phyloP scores from a whole-genome alignment of 35 echinoderm and acorn worm genomes.

The Apostichopus californicus region DNA sequence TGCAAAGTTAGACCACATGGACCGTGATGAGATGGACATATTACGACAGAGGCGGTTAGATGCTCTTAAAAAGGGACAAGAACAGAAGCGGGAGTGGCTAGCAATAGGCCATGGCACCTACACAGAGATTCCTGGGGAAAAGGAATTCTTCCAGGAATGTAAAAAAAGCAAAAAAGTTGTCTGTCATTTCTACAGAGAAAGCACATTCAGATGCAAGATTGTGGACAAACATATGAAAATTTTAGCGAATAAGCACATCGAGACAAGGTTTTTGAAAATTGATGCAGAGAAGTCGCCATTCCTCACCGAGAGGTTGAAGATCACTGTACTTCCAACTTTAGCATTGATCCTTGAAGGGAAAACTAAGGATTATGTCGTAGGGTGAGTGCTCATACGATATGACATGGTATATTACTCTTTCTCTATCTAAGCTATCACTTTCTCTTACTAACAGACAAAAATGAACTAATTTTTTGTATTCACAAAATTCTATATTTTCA shows the following conservation, averaged over 20 bases:
- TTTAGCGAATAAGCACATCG: conserved; percentile 86
- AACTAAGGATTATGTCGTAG: conserved; percentile 93
- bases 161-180: conserved; percentile 94
- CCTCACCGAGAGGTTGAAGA: conserved; percentile 83
- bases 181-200: conserved; percentile 93
- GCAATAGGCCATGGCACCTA: conserved; percentile 74
- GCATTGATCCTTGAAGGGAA: conserved; percentile 87
- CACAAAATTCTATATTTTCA: neutral
- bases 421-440: no score
- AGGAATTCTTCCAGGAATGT: conserved; percentile 93
- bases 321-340: conserved; percentile 84
- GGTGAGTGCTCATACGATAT: conserved; percentile 49
- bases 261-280: conserved; percentile 96
- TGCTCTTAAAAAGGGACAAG: conserved; percentile 73
- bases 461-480: no score
- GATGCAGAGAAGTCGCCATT: conserved; percentile 94
- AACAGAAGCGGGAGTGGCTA: conserved; percentile 82
- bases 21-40: conserved; percentile 88
- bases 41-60: conserved; percentile 72
- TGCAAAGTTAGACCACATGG: conserved; percentile 82
- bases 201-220: conserved; percentile 90
- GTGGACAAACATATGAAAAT: conserved; percentile 84
- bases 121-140: conserved; percentile 88
- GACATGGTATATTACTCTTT: neutral
- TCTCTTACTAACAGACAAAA: no score